These are phyloP conservation scores for Anastrepha ludens DNA, from an alignment of 1,140 invertebrate genomes.

Conservation along the genomic window DNA sequence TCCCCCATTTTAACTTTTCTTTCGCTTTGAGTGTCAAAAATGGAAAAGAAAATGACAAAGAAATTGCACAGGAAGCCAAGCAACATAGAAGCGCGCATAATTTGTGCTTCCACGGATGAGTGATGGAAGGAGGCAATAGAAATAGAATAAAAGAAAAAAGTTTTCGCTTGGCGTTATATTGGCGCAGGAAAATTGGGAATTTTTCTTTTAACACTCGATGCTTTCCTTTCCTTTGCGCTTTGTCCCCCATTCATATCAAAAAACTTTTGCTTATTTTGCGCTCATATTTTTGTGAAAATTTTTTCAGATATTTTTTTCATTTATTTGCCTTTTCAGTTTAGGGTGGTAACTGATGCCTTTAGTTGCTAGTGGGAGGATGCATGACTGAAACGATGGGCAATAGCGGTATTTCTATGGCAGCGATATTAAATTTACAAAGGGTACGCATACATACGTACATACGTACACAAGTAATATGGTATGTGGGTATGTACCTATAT, in stretches of 20 bases:
- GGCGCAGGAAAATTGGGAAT: constrained; percentile 51
- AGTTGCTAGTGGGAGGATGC: background rate
- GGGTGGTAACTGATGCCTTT: background rate
- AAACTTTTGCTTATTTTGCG: constrained; percentile 62
- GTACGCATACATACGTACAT: background rate
- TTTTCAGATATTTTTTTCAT: constrained; percentile 63
- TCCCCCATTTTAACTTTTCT: background rate
- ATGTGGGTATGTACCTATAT: no score
- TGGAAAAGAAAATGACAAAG: constrained; percentile 69
- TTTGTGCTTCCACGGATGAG: constrained; percentile 61
- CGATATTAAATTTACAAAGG: background rate
- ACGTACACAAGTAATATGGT: background rate
- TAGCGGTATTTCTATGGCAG: constrained; percentile 27
- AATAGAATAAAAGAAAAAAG: constrained; percentile 12
- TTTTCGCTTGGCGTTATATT: background rate
- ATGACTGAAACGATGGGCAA: background rate
- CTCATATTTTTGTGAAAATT: constrained; percentile 62
- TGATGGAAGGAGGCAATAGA: constrained; percentile 35
- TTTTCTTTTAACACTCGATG: constrained; percentile 16
- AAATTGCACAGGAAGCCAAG: constrained; percentile 53
- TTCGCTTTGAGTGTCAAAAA: constrained; percentile 71
- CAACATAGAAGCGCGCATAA: constrained; percentile 4
- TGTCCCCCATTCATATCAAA: background rate
- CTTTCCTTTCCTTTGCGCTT: background rate
- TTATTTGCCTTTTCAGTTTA: constrained; percentile 62